Evolutionary conservation across 2,113 vertebrate species (phyloP), one percentile per base, ranked within the genome.

Genomic region (Suricata suricatta): DNA sequence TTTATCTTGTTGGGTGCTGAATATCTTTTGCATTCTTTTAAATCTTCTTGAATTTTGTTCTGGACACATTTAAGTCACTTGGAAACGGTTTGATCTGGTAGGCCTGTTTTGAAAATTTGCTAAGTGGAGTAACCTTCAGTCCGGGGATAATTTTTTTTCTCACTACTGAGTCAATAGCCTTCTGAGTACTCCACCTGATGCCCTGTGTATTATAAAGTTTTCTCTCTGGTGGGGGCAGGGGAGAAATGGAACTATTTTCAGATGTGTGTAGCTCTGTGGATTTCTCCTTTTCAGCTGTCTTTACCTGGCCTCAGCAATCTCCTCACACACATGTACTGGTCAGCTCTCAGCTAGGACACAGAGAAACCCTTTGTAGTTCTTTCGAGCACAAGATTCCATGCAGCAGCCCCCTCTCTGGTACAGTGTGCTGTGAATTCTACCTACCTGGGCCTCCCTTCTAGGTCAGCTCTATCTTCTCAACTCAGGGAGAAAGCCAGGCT

Each of bases 21-120:
- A 57, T 90, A 69, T 69, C 88, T 95, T 88, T 84, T 35, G 7
- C 79, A 69, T 96, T 93, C 23, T 96, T 86, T 77, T 47, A 88
- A 85, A 85, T 72, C 91, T 80, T 90, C 29, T 68, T 77, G 57
- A 86, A 38, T 38, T 95, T 95, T 93, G 4, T 80, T 83, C 82
- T 27, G 31, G 19, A 88, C 14, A 52, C 54, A 95, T 96, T 91
- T 91, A 88, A 92, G 15, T 97, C 76, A 71, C 17, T 27, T 95
- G 64, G n/a, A 93, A 86, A 88, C 15, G 71, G 21, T 81, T 52
- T 69, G 60, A n/a, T 57, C 29, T n/a, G 41, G 5, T 41, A 81
- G 57, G 44, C 21, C 85, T 83, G 13, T 93, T 93, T 95, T 89
- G 64, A 82, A 96, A 76, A 14, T 88, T 72, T 90, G 38, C 90